Base-by-base conservation (phyloP, 2,797 vertebrate genomes). In the Nannoperca australis region DNA sequence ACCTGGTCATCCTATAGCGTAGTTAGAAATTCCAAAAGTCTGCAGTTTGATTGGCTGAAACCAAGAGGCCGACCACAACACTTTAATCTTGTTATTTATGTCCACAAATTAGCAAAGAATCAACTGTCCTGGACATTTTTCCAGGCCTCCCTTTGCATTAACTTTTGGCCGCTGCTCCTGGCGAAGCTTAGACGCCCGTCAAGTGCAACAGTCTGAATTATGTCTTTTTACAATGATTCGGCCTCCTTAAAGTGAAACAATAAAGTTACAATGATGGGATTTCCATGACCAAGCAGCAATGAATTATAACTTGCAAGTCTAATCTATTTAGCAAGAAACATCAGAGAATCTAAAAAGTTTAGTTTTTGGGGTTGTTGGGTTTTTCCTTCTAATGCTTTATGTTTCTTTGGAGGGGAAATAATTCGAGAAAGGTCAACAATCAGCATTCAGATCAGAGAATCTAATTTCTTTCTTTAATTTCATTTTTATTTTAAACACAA, bases 291-390 rank as follows among this genome's bases (percentile, higher is more conserved):
- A 1, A 18, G 68, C 73, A 65, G 65, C 27, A 12, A 34, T 75
- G 70, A 84, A 67, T 69, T 59, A 71, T 60, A 71, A 72, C 59
- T 61, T 49, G 49, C 44, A 54, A 82, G 50, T 38, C 13, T 54
- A 71, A 88, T 88, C 71, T 73, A 36, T 87, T 88, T 80, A 76
- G 64, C 74, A 88, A 64, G 61, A 70, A 82, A 24, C 78, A 82
- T 73, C 55, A 54, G 32, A 74, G 27, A 47, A 18, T 40, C 17
- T 20, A 0, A 32, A 47, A n/a, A n/a, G 12, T 20, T 42, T 38
- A 45, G 38, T 72, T 32, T 51, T 67, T 24, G 40, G 30, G 7
- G 1, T 14, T 13, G 24, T 27, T 27, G 24, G 24, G 24, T 27
- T 56, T 40, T 22, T 47, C 45, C n/a, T 38, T 14, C 3, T 49